Conservation (phyloP, 1,140 invertebrate species). For the Argopecten irradians region DNA sequence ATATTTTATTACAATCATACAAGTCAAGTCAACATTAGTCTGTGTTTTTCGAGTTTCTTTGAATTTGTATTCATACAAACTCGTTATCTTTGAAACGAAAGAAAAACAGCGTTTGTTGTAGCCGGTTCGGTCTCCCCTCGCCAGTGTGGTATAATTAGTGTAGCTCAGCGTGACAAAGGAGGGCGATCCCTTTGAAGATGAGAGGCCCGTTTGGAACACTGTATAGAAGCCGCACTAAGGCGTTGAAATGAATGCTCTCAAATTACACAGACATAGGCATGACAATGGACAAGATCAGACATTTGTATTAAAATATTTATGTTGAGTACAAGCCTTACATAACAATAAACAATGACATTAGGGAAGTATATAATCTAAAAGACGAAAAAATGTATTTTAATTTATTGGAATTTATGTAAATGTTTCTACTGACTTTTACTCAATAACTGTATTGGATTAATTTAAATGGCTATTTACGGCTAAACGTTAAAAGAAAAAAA, state of each 20-base stretch:
- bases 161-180: neutral
- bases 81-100: constrained; percentile 18
- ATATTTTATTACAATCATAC: neutral
- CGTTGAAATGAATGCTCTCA: constrained; percentile 2
- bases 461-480: too few relatives aligned
- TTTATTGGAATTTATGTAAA: too few relatives aligned
- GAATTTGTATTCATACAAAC: constrained; percentile 1
- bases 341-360: neutral
- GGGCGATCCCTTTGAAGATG: neutral
- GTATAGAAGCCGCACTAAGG: neutral
- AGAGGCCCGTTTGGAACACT: neutral
- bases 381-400: neutral
- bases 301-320: constrained; percentile 20
- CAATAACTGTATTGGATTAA: too few relatives aligned
- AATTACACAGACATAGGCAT: neutral
- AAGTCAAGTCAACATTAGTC: neutral
- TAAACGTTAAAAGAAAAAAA: too few relatives aligned
- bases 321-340: neutral
- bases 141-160: neutral
- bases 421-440: too few relatives aligned
- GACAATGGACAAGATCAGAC: neutral
- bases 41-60: constrained; percentile 5
- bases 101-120: constrained; percentile 9
- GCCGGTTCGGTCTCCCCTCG: neutral
- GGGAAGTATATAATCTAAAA: neutral